These are phyloP conservation scores for Hiodon alosoides DNA, from an alignment of 2,113 vertebrate species.

Conservation along the genomic window DNA sequence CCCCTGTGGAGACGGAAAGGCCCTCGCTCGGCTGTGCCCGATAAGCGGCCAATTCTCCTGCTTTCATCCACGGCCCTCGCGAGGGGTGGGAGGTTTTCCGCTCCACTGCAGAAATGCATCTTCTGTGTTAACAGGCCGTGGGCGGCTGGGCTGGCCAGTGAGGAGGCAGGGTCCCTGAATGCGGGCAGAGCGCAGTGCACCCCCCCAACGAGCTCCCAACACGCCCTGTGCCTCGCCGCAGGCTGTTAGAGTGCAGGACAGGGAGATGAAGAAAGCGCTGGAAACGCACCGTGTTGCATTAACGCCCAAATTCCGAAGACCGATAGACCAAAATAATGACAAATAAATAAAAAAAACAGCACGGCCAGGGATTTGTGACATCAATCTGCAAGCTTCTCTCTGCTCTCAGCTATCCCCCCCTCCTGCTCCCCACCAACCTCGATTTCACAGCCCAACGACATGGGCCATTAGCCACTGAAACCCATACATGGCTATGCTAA, in stretches of 20 bases:
- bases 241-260: constrained; percentile 33
- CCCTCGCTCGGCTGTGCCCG: neutral
- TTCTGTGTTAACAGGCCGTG: constrained; percentile 55
- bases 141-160: constrained; percentile 34
- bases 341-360: neutral
- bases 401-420: constrained; percentile 26
- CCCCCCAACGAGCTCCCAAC: neutral
- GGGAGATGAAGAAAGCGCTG: constrained; percentile 24
- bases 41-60: constrained; percentile 9
- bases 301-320: constrained; percentile 14
- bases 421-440: constrained; percentile 2
- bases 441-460: constrained; percentile 50
- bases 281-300: constrained; percentile 39
- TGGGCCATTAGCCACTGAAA: constrained; percentile 53
- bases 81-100: constrained; percentile 27
- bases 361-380: constrained; percentile 36
- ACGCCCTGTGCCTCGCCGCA: neutral
- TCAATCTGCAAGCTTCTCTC: constrained; percentile 32
- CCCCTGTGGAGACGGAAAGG: neutral
- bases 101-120: constrained; percentile 48
- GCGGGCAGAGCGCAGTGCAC: constrained; percentile 13
- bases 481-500: constrained; percentile 48
- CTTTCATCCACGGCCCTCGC: constrained; percentile 26
- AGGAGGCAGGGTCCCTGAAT: constrained; percentile 15
- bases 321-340: neutral